Conservation (phyloP, 2,888 invertebrate species). For the Drosophila mimica region DNA sequence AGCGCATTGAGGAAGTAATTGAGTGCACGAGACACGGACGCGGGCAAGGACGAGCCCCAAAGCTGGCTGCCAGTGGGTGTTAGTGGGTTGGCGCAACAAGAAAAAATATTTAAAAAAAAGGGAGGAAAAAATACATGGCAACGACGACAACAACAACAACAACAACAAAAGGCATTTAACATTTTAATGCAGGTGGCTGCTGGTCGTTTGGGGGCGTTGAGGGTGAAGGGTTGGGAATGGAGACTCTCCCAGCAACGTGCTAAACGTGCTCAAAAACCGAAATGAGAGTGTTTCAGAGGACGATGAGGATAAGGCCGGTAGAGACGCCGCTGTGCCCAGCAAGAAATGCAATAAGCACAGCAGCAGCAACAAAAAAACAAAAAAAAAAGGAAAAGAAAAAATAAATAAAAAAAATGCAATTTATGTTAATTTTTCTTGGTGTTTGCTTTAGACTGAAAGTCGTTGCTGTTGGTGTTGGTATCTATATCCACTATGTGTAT, state of each 20-base stretch:
- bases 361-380: conserved; percentile 7
- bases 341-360: conserved; percentile 62
- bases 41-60: conserved; percentile 66
- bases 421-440: conserved; percentile 80
- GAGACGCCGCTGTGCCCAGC: conserved; percentile 42
- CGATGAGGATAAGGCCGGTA: conserved; percentile 62
- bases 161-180: conserved; percentile 71
- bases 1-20: conserved; percentile 83
- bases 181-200: conserved; percentile 74
- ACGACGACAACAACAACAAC: conserved; percentile 46
- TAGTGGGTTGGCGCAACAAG: conserved; percentile 19
- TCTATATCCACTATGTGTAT: conserved; percentile 28
- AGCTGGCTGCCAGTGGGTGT: conserved; percentile 19
- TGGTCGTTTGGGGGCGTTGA: conserved; percentile 17
- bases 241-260: conserved; percentile 69
- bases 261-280: conserved; percentile 82
- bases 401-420: conserved; percentile 56
- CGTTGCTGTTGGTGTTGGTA: conserved; percentile 16
- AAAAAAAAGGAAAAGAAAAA: conserved; percentile 17
- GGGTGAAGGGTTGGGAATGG: background rate
- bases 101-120: conserved; percentile 28
- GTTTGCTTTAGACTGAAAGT: conserved; percentile 68
- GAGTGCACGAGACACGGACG: conserved; percentile 76
- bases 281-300: conserved; percentile 73
- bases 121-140: conserved; percentile 40